Base-by-base conservation (phyloP, 2,888 invertebrate species). In the Acrobasis repandana region DNA sequence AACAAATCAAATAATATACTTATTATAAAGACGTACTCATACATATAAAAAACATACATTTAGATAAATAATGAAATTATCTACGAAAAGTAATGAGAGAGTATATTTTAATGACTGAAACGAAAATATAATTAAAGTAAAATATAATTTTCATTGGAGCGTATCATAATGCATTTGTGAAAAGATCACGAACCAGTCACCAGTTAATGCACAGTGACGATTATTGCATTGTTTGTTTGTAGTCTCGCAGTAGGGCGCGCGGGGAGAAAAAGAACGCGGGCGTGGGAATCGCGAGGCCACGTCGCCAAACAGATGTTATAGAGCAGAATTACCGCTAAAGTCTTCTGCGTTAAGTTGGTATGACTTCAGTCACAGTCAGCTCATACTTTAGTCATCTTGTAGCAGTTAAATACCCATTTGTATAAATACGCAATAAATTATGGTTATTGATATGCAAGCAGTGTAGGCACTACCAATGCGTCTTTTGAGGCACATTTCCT, bases 211-310 rank as follows among this genome's bases (percentile, higher is more conserved):
- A 43, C 28, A 51, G 51, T 52, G 46, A 60, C 60, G 52, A 60
- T 54, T 20, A 36, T 50, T 18, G 43, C 15, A 46, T 60, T 60
- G 52, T 60, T 43, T 59, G 52, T 15, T n/a, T 33, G 5, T 33
- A 16, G 43, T 34, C 43, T 15, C 52, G 46, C 60, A 52, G 60
- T 46, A 47, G 60, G 58, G 16, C 18, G 43, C 33, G 11, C 48
- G 33, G n/a, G 28, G 46, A 28, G 60, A 60, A 46, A 67, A 71
- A 74, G 14, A 67, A 62, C 72, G 75, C 57, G 56, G 71, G 68
- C 83, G 83, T 83, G 85, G 78, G 84, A 85, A 84, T 70, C 28
- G 61, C 64, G 65, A 72, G 72, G 67, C 74, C 75, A 73, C 58
- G 46, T 47, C 58, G 15, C 16, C 16, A 67, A 69, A 67, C 56